Conservation (phyloP, 1,140 invertebrate genomes). For the Phortica variegata region DNA sequence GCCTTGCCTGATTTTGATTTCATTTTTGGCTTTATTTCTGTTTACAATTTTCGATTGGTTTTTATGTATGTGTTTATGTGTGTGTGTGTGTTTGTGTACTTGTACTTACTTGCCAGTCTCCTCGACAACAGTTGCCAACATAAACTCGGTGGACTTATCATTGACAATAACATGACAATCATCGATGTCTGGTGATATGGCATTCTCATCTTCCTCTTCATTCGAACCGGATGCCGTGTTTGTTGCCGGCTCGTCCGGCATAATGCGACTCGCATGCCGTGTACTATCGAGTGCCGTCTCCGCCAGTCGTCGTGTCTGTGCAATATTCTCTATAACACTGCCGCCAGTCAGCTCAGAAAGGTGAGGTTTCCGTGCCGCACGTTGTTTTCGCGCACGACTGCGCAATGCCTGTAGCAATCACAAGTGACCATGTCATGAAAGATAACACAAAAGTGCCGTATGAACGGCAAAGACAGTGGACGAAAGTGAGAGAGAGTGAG, state of each 20-base stretch:
- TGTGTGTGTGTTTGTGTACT: too few relatives aligned
- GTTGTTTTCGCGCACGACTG: conserved; percentile 78
- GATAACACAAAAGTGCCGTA: too few relatives aligned
- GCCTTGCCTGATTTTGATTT: too few relatives aligned
- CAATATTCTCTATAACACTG: conserved; percentile 86
- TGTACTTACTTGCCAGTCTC: conserved; percentile 71
- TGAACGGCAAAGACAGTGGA: not conserved
- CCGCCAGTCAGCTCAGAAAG: conserved; percentile 71
- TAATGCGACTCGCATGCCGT: conserved; percentile 61
- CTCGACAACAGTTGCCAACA: conserved; percentile 79
- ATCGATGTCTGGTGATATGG: conserved; percentile 62
- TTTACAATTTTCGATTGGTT: too few relatives aligned
- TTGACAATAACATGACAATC: conserved; percentile 84
- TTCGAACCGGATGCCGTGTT: conserved; percentile 89
- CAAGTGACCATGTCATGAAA: too few relatives aligned
- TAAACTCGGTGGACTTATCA: conserved; percentile 86
- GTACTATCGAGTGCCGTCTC: conserved; percentile 75
- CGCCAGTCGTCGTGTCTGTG: conserved; percentile 75
- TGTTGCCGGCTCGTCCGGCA: conserved; percentile 72
- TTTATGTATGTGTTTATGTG: too few relatives aligned
- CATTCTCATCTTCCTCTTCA: conserved; percentile 78
- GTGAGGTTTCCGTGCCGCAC: conserved; percentile 72
- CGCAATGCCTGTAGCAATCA: conserved; percentile 63
- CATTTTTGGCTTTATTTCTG: too few relatives aligned
- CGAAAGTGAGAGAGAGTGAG: not conserved